Percentiles rank a stretch among this genome's conserved stretches.
These are phyloP conservation scores for Oncorhynchus keta DNA, from an alignment of 2,113 vertebrate species.

Conservation along the genomic window DNA sequence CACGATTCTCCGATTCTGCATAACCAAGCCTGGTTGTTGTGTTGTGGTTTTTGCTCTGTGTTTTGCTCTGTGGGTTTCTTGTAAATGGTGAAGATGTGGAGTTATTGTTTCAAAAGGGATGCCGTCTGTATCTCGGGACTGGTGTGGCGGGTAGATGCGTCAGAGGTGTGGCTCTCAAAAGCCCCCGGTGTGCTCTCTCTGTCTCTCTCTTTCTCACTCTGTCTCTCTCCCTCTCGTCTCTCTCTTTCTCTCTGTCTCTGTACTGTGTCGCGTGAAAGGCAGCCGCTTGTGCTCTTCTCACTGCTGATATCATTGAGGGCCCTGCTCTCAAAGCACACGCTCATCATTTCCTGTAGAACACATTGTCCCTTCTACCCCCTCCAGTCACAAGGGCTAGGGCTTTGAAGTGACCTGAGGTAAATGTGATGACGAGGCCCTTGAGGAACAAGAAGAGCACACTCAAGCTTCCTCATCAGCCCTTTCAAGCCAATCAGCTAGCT, in stretches of 20 bases:
- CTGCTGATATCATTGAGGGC: neutral
- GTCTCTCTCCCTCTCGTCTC: neutral
- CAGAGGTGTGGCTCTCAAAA: neutral
- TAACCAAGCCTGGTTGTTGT: constrained; percentile 10
- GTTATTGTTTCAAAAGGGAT: neutral
- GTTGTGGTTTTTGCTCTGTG: constrained; percentile 6
- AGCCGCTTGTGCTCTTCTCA: constrained; percentile 1
- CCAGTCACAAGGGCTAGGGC: neutral
- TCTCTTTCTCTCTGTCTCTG: constrained; percentile 17
- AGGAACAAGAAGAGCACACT: neutral
- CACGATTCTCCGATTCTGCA: constrained; percentile 22
- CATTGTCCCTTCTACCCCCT: neutral
- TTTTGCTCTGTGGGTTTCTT: constrained; percentile 3
- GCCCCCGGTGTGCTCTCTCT: neutral
- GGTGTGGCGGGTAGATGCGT: neutral
- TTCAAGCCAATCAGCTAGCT: too few relatives aligned
- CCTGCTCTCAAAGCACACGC: neutral
- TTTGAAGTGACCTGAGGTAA: neutral
- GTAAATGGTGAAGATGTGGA: neutral
- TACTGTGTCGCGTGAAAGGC: constrained; percentile 26
- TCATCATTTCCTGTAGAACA: neutral
- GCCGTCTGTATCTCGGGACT: neutral
- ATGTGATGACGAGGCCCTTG: neutral
- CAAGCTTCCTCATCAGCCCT: too few relatives aligned
- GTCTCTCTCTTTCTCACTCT: neutral